Percentiles rank a stretch among this genome's conserved stretches.
phyloP scores from a whole-genome alignment of 37 sponge, comb jelly and placozoan species.

The Geodia barretti region DNA sequence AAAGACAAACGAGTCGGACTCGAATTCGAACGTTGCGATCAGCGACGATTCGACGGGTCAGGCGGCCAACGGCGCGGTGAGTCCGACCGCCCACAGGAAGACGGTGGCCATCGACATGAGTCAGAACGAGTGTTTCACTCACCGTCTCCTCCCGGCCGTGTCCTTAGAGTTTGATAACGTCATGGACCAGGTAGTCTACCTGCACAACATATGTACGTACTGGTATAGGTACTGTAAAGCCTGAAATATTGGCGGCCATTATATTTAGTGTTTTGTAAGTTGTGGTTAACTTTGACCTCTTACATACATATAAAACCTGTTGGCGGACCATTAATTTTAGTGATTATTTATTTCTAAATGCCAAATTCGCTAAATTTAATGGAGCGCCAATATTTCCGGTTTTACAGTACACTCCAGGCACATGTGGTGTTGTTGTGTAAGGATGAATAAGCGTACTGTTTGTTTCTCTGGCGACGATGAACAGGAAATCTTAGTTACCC shows the following conservation, averaged over 20 bases:
- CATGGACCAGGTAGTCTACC: slow-evolving; percentile 51
- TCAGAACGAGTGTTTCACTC: slow-evolving; percentile 57
- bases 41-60: slow-evolving; percentile 18
- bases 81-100: not conserved
- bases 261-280: too few relatives aligned
- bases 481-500: too few relatives aligned
- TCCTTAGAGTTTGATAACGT: slow-evolving; percentile 75
- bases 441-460: too few relatives aligned
- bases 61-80: not conserved
- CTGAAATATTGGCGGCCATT: not conserved
- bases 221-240: not conserved
- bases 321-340: too few relatives aligned
- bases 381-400: too few relatives aligned
- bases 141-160: slow-evolving; percentile 44
- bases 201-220: not conserved
- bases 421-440: too few relatives aligned
- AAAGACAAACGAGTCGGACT: slow-evolving; percentile 23
- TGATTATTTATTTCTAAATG: too few relatives aligned
- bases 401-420: too few relatives aligned
- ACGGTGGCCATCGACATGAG: slow-evolving; percentile 48
- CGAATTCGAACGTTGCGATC: not conserved
- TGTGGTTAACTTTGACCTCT: too few relatives aligned
- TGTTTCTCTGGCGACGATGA: too few relatives aligned
- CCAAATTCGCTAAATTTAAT: too few relatives aligned
- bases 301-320: too few relatives aligned